Conservation (phyloP, 2,888 invertebrate genomes). For the Drosophila algonquin region DNA sequence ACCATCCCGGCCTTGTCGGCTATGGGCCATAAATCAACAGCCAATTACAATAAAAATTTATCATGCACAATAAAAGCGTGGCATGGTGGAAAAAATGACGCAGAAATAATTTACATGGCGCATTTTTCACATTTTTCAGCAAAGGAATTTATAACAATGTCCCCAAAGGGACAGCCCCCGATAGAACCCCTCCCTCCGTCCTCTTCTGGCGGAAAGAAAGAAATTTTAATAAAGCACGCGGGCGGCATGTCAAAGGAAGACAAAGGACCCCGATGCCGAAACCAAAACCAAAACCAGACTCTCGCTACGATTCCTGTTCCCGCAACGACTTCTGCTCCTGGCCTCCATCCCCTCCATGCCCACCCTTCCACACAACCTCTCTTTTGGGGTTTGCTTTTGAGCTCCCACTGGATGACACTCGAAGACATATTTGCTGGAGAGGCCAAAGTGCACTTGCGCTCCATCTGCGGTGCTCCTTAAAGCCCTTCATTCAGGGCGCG, state of each 20-base stretch:
- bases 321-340: not conserved
- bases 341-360: not conserved
- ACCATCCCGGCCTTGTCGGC: constrained; percentile 4
- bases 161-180: constrained; percentile 64
- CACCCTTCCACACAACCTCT: too few species aligned
- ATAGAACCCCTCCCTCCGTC: not conserved
- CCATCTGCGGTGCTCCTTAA: constrained; percentile 19
- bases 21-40: constrained; percentile 73
- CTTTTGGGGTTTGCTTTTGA: constrained; percentile 20
- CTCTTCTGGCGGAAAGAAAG: constrained; percentile 46
- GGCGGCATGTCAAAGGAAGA: constrained; percentile 60
- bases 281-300: not conserved
- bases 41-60: constrained; percentile 80
- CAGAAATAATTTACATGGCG: constrained; percentile 75
- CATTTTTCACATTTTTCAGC: constrained; percentile 74
- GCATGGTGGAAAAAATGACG: constrained; percentile 48
- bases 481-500: constrained; percentile 20
- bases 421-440: constrained; percentile 67
- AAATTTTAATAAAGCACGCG: constrained; percentile 77
- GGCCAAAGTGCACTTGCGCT: constrained; percentile 64
- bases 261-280: constrained; percentile 11
- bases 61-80: constrained; percentile 75
- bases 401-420: constrained; percentile 47
- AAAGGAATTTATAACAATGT: constrained; percentile 79
- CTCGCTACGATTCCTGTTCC: constrained; percentile 5